Evolutionary conservation across 23 tunicate genomes (phyloP).

Genomic region (Aplidium turbinatum): DNA sequence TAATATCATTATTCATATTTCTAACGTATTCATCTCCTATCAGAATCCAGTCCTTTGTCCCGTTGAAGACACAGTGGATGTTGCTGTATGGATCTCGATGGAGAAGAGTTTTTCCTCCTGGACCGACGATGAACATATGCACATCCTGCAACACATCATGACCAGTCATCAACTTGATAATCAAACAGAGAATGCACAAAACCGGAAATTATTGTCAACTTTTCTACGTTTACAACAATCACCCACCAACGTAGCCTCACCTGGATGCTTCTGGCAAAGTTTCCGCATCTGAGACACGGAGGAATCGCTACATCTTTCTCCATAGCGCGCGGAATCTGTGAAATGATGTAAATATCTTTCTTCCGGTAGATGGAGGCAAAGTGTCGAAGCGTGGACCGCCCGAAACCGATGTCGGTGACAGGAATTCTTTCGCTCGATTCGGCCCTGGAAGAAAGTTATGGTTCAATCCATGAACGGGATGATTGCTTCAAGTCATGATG

Average conservation of each 20-base stretch:
- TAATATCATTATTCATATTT: no score
- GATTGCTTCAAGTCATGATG: not conserved
- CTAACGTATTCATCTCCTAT: constrained; percentile 44
- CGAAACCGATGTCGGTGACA: constrained; percentile 42
- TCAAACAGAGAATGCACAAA: constrained; percentile 2
- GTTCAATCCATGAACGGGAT: not conserved
- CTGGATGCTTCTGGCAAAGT: constrained; percentile 52
- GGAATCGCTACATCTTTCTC: constrained; percentile 62
- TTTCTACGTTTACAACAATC: not conserved
- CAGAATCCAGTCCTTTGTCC: constrained; percentile 66
- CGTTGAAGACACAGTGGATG: constrained; percentile 74
- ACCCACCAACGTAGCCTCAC: constrained; percentile 6
- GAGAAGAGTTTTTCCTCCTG: constrained; percentile 61
- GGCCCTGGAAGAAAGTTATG: constrained; percentile 16
- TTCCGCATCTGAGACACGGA: constrained; percentile 62
- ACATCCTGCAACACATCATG: constrained; percentile 37
- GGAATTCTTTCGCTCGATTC: constrained; percentile 30
- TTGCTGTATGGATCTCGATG: constrained; percentile 68
- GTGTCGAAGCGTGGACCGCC: constrained; percentile 37
- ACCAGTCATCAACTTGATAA: not conserved
- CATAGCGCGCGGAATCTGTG: constrained; percentile 56
- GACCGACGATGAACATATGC: constrained; percentile 54
- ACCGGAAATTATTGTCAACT: not conserved
- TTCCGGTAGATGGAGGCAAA: constrained; percentile 22
- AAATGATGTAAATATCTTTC: constrained; percentile 46